Evolutionary conservation across 1,140 invertebrate species (phyloP).

Genomic region (Saccostrea cuccullata): DNA sequence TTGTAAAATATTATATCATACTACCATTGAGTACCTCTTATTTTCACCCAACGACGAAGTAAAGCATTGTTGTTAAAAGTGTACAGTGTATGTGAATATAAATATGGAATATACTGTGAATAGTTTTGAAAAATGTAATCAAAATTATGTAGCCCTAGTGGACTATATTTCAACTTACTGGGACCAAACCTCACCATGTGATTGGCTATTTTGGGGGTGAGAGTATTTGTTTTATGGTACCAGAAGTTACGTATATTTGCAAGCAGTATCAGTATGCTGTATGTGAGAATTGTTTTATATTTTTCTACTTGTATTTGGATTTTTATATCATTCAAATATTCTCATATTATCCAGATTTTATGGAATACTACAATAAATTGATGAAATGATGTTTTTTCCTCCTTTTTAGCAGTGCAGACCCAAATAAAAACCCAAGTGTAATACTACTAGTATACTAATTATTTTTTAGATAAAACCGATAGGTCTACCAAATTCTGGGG

Average conservation of each 20-base stretch:
- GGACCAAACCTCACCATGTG: too few relatives aligned
- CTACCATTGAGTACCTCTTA: slow-evolving; percentile 2
- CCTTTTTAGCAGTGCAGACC: neutral
- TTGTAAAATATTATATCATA: neutral
- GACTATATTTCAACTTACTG: too few relatives aligned
- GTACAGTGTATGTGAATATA: neutral
- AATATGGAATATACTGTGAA: neutral
- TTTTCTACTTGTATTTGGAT: slow-evolving; percentile 34
- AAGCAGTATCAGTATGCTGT: neutral
- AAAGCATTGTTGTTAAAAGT: neutral
- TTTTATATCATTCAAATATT: slow-evolving; percentile 33
- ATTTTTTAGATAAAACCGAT: neutral
- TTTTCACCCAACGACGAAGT: slow-evolving; percentile 18
- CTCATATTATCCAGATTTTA: slow-evolving; percentile 28
- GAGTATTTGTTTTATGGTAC: too few relatives aligned
- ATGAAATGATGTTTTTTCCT: neutral
- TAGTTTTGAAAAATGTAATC: neutral
- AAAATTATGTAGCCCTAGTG: too few relatives aligned
- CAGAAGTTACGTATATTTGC: neutral
- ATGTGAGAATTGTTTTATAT: slow-evolving; percentile 10
- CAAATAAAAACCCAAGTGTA: too few relatives aligned
- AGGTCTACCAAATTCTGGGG: too few relatives aligned
- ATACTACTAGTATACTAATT: too few relatives aligned
- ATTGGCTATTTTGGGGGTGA: too few relatives aligned
- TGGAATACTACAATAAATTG: slow-evolving; percentile 15